Conservation (phyloP, 2,888 invertebrate genomes). For the Nemurella pictetii region DNA sequence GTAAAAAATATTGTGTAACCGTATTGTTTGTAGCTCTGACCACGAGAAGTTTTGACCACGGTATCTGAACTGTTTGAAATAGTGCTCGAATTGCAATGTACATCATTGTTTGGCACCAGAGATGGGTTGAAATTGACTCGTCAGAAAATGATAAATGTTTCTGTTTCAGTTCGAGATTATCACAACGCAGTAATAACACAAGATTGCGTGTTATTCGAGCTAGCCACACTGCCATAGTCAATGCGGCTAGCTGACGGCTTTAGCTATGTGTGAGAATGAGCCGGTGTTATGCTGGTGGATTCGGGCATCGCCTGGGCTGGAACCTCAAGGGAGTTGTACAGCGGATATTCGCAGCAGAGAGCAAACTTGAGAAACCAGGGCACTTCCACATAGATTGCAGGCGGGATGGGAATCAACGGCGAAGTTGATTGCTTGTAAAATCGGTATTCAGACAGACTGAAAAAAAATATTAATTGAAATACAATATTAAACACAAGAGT, state of each 20-base stretch:
- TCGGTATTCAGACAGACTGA: constrained; percentile 79
- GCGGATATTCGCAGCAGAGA: constrained; percentile 85
- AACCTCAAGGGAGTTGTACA: constrained; percentile 76
- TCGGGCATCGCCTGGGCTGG: constrained; percentile 65
- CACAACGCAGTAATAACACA: constrained; percentile 31
- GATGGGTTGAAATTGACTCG: neutral
- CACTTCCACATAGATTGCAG: constrained; percentile 83
- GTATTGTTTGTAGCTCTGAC: too few relatives aligned
- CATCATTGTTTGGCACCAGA: neutral
- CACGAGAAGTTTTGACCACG: too few relatives aligned
- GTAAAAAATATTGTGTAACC: neutral
- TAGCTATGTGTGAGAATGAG: constrained; percentile 74
- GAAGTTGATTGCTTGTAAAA: constrained; percentile 88
- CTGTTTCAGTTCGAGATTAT: neutral
- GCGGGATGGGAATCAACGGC: constrained; percentile 85
- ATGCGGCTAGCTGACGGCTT: constrained; percentile 47
- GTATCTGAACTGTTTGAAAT: too few relatives aligned
- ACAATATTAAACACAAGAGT: too few relatives aligned
- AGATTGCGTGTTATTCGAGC: constrained; percentile 32
- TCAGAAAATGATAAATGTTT: neutral
- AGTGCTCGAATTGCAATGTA: too few relatives aligned
- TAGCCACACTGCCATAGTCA: constrained; percentile 34
- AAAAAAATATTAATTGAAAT: too few relatives aligned
- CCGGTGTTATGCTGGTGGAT: constrained; percentile 71
- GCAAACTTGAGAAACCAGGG: constrained; percentile 80